Evolutionary conservation across 1,140 invertebrate genomes (phyloP).

Genomic region (Drosophila yakuba): DNA sequence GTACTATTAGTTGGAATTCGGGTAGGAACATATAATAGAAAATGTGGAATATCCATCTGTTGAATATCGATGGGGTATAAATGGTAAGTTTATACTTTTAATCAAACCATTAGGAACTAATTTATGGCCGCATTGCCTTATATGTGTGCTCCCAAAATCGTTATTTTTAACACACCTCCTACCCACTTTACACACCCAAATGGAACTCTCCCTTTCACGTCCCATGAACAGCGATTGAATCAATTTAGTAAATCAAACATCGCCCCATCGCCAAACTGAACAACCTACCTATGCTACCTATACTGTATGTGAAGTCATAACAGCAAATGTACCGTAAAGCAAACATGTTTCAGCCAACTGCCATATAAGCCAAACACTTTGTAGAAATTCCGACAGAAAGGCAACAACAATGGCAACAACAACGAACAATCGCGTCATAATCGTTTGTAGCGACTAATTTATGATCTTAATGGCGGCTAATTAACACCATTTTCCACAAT

Average conservation of each 20-base stretch:
- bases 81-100: no score
- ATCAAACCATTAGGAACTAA: neutral
- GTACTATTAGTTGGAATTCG: no score
- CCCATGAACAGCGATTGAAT: conserved; percentile 45
- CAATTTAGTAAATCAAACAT: conserved; percentile 73
- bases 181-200: conserved; percentile 1
- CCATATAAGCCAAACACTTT: conserved; percentile 66
- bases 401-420: conserved; percentile 3
- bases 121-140: neutral
- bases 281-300: neutral
- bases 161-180: conserved; percentile 3
- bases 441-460: conserved; percentile 82
- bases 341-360: conserved; percentile 69
- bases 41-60: no score
- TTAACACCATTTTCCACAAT: conserved; percentile 83
- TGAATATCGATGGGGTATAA: neutral
- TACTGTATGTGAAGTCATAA: conserved; percentile 64
- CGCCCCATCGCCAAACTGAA: neutral
- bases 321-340: conserved; percentile 80
- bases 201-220: conserved; percentile 43
- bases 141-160: neutral
- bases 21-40: no score
- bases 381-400: conserved; percentile 57
- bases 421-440: conserved; percentile 76
- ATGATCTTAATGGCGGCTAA: conserved; percentile 82